phyloP scores from a whole-genome alignment of 2,888 invertebrate species.

The Andrena marginata region DNA sequence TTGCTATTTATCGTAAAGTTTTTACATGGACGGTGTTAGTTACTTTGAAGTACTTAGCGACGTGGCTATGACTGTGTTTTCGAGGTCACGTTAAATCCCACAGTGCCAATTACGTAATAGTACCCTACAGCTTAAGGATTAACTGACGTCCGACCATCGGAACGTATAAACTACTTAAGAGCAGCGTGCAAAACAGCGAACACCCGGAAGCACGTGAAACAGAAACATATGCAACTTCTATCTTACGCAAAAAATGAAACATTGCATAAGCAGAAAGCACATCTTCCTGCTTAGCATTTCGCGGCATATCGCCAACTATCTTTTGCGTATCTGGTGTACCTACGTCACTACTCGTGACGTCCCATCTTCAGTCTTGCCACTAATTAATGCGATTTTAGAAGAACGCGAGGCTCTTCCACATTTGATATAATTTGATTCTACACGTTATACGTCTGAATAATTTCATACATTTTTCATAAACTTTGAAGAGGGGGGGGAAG shows the following conservation, averaged over 20 bases:
- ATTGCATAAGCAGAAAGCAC: conserved; percentile 28
- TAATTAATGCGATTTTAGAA: neutral
- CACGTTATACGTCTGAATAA: no score
- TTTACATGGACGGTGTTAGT: neutral
- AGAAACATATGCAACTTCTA: neutral
- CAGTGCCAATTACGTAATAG: conserved; percentile 21
- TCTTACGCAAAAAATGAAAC: conserved; percentile 1
- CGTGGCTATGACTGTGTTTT: neutral
- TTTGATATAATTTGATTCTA: neutral
- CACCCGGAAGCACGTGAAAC: neutral
- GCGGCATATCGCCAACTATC: conserved; percentile 45
- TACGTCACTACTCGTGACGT: conserved; percentile 34
- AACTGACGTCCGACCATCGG: conserved; percentile 14
- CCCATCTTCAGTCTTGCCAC: neutral
- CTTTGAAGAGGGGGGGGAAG: neutral
- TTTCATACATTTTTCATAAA: neutral
- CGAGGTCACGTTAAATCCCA: conserved; percentile 1
- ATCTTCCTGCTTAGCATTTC: neutral
- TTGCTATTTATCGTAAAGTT: neutral
- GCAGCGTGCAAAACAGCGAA: neutral
- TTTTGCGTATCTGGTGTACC: conserved; percentile 7
- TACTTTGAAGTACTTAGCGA: conserved; percentile 1
- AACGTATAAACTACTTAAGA: conserved; percentile 30
- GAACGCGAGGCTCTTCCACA: neutral
- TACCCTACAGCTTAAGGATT: conserved; percentile 6